A percentile compares a stretch with the other conserved stretches of the same genome.
phyloP scores from a whole-genome alignment of 2,113 vertebrate species.

The Leptobrachium ailaonicum region DNA sequence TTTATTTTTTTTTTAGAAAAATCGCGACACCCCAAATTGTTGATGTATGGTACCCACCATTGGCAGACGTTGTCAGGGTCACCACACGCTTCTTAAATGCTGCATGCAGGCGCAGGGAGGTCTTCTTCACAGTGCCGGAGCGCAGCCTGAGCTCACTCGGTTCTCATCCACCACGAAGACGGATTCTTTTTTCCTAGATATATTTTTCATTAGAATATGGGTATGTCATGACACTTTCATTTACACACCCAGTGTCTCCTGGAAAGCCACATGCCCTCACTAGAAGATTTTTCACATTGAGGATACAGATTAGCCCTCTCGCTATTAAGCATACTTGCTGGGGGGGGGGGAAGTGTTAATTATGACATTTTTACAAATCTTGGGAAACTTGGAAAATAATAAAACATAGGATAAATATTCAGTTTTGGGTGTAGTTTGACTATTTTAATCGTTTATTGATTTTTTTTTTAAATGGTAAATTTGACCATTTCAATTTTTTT shows the following conservation, averaged over 20 bases:
- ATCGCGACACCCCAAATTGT: no score
- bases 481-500: no score
- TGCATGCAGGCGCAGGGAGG: conserved; percentile 78
- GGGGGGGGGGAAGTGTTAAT: not conserved
- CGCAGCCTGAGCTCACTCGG: conserved; percentile 83
- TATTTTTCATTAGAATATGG: no score
- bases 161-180: conserved; percentile 86
- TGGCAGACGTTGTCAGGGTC: conserved; percentile 78
- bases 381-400: no score
- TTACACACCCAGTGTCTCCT: no score
- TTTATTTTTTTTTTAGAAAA: not conserved
- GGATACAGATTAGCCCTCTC: not conserved
- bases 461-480: no score
- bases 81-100: conserved; percentile 77
- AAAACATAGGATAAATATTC: no score
- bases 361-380: no score
- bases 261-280: not conserved
- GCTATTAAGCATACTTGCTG: not conserved
- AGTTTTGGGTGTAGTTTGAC: no score
- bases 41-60: conserved; percentile 67
- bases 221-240: no score
- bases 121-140: conserved; percentile 87
- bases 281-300: not conserved
- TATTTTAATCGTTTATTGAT: no score
- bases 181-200: conserved; percentile 84